Conservation (phyloP, 2,797 vertebrate species). For the Chaunax sp. region DNA sequence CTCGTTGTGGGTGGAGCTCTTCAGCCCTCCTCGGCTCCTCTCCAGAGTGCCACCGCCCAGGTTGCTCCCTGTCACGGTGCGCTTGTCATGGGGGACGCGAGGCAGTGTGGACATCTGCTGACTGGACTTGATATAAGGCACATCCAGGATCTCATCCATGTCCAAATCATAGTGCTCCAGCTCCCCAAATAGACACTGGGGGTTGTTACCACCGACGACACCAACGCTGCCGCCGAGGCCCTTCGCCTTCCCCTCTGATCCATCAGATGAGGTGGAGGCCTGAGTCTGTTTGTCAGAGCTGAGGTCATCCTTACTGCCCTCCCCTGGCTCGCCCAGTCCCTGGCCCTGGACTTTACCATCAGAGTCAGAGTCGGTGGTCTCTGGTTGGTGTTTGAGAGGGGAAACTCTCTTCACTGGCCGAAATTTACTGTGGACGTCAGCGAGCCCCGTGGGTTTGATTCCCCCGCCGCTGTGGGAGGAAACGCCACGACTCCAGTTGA, state of each 20-base stretch:
- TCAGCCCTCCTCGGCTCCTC: slow-evolving; percentile 78
- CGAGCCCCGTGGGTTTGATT: slow-evolving; percentile 92
- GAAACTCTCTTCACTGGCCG: slow-evolving; percentile 96
- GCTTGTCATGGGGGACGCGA: slow-evolving; percentile 88
- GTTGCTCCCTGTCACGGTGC: slow-evolving; percentile 67
- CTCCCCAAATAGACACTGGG: slow-evolving; percentile 86
- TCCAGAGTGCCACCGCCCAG: slow-evolving; percentile 81
- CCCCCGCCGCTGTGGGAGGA: slow-evolving; percentile 85
- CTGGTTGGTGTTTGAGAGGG: slow-evolving; percentile 96
- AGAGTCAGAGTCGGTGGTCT: slow-evolving; percentile 88
- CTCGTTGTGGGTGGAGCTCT: slow-evolving; percentile 82
- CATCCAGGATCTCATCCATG: slow-evolving; percentile 99
- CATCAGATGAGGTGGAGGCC: slow-evolving; percentile 46
- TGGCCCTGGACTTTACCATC: slow-evolving; percentile 83
- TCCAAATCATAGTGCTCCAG: slow-evolving; percentile 98
- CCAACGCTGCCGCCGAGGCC: slow-evolving; percentile 32
- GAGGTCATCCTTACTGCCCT: slow-evolving; percentile 82
- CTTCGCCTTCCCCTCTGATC: slow-evolving; percentile 48
- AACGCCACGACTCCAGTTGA: slow-evolving; percentile 91
- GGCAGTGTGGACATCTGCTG: slow-evolving; percentile 90
- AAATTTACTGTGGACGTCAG: slow-evolving; percentile 96
- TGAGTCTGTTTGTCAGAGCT: slow-evolving; percentile 71
- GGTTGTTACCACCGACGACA: slow-evolving; percentile 60
- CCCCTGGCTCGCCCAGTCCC: slow-evolving; percentile 75
- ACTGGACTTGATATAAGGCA: slow-evolving; percentile 97